Evolutionary conservation across 2,113 vertebrate genomes (phyloP), one percentile per base, ranked within the genome.

Genomic region (Anthoscopus minutus): DNA sequence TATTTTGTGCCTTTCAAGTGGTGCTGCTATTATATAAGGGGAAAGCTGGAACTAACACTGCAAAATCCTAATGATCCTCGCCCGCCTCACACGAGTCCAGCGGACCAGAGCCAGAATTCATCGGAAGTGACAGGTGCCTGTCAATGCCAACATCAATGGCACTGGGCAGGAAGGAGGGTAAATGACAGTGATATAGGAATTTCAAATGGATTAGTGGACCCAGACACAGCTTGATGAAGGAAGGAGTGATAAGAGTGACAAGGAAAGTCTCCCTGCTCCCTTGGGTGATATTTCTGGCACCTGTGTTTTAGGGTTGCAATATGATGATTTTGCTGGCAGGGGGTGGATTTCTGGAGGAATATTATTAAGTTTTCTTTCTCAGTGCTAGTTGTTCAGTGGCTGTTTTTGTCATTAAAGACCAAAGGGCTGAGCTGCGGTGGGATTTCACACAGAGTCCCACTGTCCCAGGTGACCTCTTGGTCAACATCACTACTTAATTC

Each of bases 71-170:
- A 89, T 74, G 87, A 89, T 86, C 73, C 89, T 71, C 20, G 30
- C 76, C 89, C 90, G 92, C 88, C 88, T 91, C 27, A 24, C 91
- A 42, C 17, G 15, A 81, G 78, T 82, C 93, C 92, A 91, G 58
- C 57, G 88, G 93, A 90, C 81, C 81, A 93, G 67, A 94, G 85
- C 92, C 66, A 93, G 70, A 89, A 93, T 86, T 92, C 86, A 96
- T 89, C 0, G 2, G 77, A 89, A 91, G 81, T 93, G 96, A 94
- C 96, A 96, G 92, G 72, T 1, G 83, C 93, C 94, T 92, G 92
- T 96, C 94, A 95, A 88, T 94, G 96, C 96, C 94, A 88, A 23
- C 88, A 37, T 74, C 77, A 35, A 16, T 51, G 80, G 70, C 9
- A 2, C 69, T 64, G 92, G 86, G 90, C 69, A 72, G 88, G 40